phyloP scores from a whole-genome alignment of 1,140 invertebrate genomes.

The Nomia melanderi region DNA sequence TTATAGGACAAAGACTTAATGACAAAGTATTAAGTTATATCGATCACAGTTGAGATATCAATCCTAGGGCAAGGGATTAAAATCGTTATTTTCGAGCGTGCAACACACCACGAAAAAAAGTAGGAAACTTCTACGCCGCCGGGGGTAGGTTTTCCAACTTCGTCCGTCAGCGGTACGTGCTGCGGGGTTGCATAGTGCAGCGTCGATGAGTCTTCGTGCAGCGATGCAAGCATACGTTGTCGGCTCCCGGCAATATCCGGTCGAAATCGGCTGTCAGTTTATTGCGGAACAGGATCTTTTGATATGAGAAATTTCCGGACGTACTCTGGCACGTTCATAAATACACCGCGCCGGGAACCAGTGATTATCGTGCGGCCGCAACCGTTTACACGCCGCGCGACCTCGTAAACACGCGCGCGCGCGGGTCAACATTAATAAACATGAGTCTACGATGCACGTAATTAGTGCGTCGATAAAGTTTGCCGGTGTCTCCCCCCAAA shows the following conservation, averaged over 20 bases:
- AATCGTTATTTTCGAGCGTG: background rate
- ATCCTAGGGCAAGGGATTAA: too few species aligned
- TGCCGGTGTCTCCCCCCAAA: slow-evolving; percentile 25
- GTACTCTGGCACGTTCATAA: slow-evolving; percentile 33
- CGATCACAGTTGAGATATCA: too few species aligned
- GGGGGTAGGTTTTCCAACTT: slow-evolving; percentile 22
- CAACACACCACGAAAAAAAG: too few species aligned
- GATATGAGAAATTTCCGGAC: slow-evolving; percentile 31
- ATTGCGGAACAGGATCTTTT: slow-evolving; percentile 19
- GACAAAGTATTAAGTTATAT: too few species aligned
- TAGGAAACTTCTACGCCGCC: background rate
- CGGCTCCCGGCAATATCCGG: slow-evolving; percentile 44
- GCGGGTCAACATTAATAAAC: slow-evolving; percentile 50
- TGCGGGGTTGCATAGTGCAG: background rate
- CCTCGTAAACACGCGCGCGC: background rate
- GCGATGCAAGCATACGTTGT: slow-evolving; percentile 17
- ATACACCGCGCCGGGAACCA: slow-evolving; percentile 17
- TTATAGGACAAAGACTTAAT: too few species aligned
- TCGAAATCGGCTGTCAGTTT: slow-evolving; percentile 15
- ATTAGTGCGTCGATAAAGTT: slow-evolving; percentile 54
- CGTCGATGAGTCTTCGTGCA: slow-evolving; percentile 13
- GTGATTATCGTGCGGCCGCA: slow-evolving; percentile 46
- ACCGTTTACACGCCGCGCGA: slow-evolving; percentile 19
- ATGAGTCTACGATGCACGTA: slow-evolving; percentile 37
- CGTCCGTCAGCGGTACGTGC: slow-evolving; percentile 44